phyloP scores from a whole-genome alignment of 1,140 invertebrate genomes.

The Druon quercuslanigerum region DNA sequence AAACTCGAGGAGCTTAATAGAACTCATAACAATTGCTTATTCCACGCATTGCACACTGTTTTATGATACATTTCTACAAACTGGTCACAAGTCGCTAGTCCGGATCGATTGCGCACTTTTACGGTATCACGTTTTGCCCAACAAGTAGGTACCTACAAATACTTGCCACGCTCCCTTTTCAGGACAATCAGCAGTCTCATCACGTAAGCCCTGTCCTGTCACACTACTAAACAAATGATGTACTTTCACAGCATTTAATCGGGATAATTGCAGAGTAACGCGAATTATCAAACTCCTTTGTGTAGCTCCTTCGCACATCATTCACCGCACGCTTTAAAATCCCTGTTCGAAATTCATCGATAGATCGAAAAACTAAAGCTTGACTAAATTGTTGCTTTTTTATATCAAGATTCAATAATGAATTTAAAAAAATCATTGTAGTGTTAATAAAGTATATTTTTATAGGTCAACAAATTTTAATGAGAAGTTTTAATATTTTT shows the following conservation, averaged over 20 bases:
- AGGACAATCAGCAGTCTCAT: constrained; percentile 23
- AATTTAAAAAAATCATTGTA: too few species aligned
- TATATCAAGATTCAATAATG: too few species aligned
- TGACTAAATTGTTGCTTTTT: too few species aligned
- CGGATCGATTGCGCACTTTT: constrained; percentile 27
- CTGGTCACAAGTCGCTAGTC: constrained; percentile 25
- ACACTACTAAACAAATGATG: neutral
- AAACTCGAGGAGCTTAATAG: neutral
- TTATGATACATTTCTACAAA: constrained; percentile 19
- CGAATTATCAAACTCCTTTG: constrained; percentile 27
- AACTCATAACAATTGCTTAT: neutral
- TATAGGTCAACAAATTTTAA: too few species aligned
- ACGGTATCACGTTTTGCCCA: constrained; percentile 10
- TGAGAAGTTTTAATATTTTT: too few species aligned
- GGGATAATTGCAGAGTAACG: constrained; percentile 29
- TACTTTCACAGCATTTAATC: constrained; percentile 31
- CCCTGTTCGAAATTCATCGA: too few species aligned
- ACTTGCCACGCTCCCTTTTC: neutral
- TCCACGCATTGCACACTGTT: neutral
- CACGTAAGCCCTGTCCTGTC: constrained; percentile 1
- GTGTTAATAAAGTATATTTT: too few species aligned
- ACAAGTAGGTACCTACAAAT: constrained; percentile 14
- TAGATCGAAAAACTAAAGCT: too few species aligned
- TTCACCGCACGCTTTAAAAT: neutral
- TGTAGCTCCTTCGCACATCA: neutral